These are phyloP conservation scores for Erythrocercus mccallii DNA, from an alignment of 2,113 vertebrate species.

Conservation along the genomic window DNA sequence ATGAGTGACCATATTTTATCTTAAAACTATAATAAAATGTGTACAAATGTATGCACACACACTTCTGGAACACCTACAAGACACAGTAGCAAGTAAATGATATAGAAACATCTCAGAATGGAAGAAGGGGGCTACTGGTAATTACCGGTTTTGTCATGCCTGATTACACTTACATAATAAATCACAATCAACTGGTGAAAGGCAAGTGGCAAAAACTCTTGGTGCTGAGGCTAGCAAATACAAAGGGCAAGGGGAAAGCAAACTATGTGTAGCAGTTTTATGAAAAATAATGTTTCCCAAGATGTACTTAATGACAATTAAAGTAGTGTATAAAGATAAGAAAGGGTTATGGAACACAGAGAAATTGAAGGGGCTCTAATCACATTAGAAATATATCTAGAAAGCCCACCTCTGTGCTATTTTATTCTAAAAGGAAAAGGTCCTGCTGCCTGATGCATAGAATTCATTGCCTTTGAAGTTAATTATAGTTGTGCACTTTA, in stretches of 20 bases:
- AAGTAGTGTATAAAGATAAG: neutral
- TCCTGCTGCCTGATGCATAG: neutral
- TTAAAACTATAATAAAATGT: neutral
- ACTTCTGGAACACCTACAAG: neutral
- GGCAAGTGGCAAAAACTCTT: neutral
- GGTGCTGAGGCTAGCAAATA: neutral
- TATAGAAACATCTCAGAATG: neutral
- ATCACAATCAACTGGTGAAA: neutral
- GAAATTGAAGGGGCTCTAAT: neutral
- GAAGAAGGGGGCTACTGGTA: neutral
- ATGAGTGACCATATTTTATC: neutral
- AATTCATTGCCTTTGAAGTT: neutral
- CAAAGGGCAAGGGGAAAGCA: neutral
- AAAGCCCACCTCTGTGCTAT: neutral
- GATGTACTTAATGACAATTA: neutral
- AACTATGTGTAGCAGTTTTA: neutral
- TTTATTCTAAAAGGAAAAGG: neutral
- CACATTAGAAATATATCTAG: neutral
- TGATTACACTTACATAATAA: neutral
- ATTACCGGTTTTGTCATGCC: neutral
- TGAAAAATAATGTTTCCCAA: neutral
- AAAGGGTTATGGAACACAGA: neutral
- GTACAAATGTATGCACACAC: neutral
- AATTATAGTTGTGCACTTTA: neutral
- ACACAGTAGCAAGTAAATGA: neutral